Conservation (phyloP, 2,888 invertebrate genomes). For the Acrobeloides nanus region DNA sequence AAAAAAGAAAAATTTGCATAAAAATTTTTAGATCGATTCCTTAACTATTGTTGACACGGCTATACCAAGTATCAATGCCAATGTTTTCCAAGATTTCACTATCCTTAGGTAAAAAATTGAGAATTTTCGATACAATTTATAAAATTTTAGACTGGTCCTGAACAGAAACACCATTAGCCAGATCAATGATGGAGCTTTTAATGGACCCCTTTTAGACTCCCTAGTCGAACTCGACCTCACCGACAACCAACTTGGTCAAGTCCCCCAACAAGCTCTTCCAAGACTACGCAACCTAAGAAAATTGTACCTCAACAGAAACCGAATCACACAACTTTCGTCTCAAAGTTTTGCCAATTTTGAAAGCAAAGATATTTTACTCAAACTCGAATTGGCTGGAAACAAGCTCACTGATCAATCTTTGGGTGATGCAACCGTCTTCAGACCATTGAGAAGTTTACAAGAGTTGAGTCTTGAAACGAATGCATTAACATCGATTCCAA, state of each 20-base stretch:
- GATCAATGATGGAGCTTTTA: conserved; percentile 48
- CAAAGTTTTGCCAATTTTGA: conserved; percentile 40
- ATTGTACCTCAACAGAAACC: conserved; percentile 49
- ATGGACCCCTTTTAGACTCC: conserved; percentile 45
- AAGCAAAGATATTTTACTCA: conserved; percentile 40
- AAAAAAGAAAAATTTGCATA: conserved; percentile 5
- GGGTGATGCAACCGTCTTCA: conserved; percentile 42
- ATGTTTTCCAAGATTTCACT: conserved; percentile 40
- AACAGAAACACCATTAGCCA: conserved; percentile 47
- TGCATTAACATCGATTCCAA: conserved; percentile 44
- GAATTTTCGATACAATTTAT: conserved; percentile 19
- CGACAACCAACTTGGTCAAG: conserved; percentile 48
- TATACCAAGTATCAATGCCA: conserved; percentile 41
- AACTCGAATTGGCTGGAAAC: conserved; percentile 50
- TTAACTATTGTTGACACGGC: conserved; percentile 51
- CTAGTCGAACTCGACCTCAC: conserved; percentile 51
- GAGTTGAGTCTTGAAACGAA: conserved; percentile 53
- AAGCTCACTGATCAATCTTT: conserved; percentile 41
- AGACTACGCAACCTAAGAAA: conserved; percentile 46
- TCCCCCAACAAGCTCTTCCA: conserved; percentile 42
- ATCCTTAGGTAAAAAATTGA: conserved; percentile 27
- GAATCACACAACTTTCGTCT: conserved; percentile 36
- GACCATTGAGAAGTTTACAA: conserved; percentile 46
- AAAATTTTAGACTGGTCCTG: conserved; percentile 48
- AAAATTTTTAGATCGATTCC: conserved; percentile 45